Percentiles rank a stretch among this genome's conserved stretches.
phyloP scores from a whole-genome alignment of 2,113 vertebrate genomes.

The Tyrannus savana region DNA sequence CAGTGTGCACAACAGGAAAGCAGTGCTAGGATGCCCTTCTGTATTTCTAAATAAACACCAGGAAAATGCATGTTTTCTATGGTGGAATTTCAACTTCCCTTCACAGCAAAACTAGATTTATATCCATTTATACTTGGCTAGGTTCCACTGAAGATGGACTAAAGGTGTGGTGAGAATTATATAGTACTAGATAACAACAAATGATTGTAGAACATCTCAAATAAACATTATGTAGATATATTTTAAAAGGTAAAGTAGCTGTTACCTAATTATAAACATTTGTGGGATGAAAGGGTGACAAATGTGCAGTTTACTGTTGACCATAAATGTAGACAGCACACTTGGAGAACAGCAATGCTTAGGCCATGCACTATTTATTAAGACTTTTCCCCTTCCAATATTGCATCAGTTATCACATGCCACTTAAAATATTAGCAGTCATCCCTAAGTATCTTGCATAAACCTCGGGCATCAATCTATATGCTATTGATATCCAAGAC shows the following conservation, averaged over 20 bases:
- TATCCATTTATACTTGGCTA: neutral
- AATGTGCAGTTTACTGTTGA: neutral
- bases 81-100: constrained; percentile 10
- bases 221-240: neutral
- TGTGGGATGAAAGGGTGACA: neutral
- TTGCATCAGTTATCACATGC: neutral
- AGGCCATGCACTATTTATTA: neutral
- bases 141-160: neutral
- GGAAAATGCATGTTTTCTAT: constrained; percentile 11
- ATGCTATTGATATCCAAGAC: neutral
- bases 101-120: constrained; percentile 21
- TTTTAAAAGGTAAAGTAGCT: neutral
- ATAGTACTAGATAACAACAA: neutral
- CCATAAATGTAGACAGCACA: neutral
- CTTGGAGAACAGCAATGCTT: neutral
- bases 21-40: neutral
- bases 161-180: neutral
- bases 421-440: neutral
- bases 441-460: neutral
- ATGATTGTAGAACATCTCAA: neutral
- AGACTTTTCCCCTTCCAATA: neutral
- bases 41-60: neutral
- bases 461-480: neutral
- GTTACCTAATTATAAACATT: neutral
- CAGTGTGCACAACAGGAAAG: constrained; percentile 39